Evolutionary conservation across 2,888 invertebrate genomes (phyloP).

Genomic region (Lycophotia porphyrea): DNA sequence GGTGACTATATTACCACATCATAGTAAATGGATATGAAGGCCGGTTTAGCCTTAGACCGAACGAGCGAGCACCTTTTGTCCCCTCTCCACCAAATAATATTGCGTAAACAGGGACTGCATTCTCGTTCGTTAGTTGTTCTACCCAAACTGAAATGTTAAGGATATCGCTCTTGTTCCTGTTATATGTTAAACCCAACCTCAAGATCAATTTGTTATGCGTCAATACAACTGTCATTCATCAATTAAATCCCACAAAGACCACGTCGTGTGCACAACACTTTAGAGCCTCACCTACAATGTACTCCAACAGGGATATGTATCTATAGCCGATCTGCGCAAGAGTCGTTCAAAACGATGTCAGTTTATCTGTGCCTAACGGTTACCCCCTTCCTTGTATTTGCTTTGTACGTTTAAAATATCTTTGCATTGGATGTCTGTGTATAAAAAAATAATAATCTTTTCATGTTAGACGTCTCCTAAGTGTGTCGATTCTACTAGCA

Average conservation of each 20-base stretch:
- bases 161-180: background rate
- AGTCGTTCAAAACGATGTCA: constrained; percentile 80
- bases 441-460: constrained; percentile 62
- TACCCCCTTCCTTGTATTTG: constrained; percentile 76
- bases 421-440: constrained; percentile 62
- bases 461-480: constrained; percentile 49
- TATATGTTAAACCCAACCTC: background rate
- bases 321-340: constrained; percentile 47
- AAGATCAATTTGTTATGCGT: background rate
- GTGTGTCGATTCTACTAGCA: constrained; percentile 52
- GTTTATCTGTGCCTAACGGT: constrained; percentile 86
- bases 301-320: constrained; percentile 45
- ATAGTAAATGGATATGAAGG: background rate
- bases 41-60: background rate
- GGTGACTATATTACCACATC: constrained; percentile 17
- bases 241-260: background rate
- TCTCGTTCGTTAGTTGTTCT: background rate
- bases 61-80: background rate
- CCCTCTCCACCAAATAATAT: background rate
- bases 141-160: background rate
- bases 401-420: constrained; percentile 75
- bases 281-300: constrained; percentile 10
- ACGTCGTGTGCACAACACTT: constrained; percentile 1
- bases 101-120: background rate
- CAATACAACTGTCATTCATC: constrained; percentile 4